Percentiles rank a stretch among this genome's conserved stretches.
These are phyloP conservation scores for Temnothorax rugatulus DNA, from an alignment of 2,888 invertebrate species.

Conservation along the genomic window DNA sequence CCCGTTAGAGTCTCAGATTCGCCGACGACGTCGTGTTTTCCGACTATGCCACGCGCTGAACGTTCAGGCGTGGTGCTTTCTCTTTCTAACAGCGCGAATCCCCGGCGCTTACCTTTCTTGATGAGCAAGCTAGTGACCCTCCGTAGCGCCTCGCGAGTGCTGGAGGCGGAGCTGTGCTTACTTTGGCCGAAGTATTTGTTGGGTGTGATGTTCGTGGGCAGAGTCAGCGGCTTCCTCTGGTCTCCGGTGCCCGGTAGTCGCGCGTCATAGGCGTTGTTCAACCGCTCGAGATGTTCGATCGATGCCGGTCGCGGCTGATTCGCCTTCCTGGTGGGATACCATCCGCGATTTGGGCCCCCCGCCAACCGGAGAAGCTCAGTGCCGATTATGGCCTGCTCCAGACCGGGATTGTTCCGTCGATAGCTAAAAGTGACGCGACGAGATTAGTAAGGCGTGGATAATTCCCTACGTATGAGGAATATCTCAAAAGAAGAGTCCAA, in stretches of 20 bases:
- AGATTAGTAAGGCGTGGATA: conserved; percentile 8
- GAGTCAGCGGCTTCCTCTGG: conserved; percentile 93
- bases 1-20: not conserved
- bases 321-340: conserved; percentile 92
- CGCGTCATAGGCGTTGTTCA: conserved; percentile 86
- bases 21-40: conserved; percentile 52
- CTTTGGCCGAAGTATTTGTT: conserved; percentile 91
- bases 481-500: not conserved
- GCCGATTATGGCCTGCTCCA: conserved; percentile 89
- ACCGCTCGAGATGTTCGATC: conserved; percentile 94
- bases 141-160: conserved; percentile 92
- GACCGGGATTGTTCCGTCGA: conserved; percentile 85
- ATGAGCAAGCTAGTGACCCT: conserved; percentile 96
- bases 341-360: conserved; percentile 94
- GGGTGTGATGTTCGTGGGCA: conserved; percentile 95
- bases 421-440: conserved; percentile 75
- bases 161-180: conserved; percentile 92
- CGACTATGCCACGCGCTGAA: conserved; percentile 32
- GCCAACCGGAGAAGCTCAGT: conserved; percentile 93
- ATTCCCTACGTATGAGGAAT: not conserved
- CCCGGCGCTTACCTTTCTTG: conserved; percentile 91
- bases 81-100: conserved; percentile 75
- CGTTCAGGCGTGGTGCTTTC: conserved; percentile 53
- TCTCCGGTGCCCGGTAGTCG: conserved; percentile 86
- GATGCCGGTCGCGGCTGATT: conserved; percentile 92